phyloP scores from a whole-genome alignment of 2,113 vertebrate species.

The Limnothrissa miodon region DNA sequence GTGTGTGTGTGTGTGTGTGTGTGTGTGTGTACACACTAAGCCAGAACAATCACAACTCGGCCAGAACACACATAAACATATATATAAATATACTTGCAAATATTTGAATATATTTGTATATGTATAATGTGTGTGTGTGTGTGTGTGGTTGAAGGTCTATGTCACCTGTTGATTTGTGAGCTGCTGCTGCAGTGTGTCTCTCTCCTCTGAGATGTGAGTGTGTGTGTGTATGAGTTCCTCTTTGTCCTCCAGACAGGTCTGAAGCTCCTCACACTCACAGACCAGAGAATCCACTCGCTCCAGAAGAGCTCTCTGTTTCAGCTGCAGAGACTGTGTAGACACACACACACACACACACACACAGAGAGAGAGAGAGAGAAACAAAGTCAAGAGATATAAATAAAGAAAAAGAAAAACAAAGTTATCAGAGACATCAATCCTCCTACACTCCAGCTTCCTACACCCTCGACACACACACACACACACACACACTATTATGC shows the following conservation, averaged over 20 bases:
- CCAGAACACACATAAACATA: background rate
- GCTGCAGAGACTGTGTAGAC: constrained; percentile 55
- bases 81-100: background rate
- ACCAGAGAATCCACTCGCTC: constrained; percentile 79
- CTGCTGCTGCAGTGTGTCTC: constrained; percentile 59
- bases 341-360: background rate
- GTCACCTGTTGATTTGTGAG: constrained; percentile 77
- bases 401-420: background rate
- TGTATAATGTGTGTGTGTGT: background rate
- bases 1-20: no score
- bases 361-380: background rate
- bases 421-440: background rate
- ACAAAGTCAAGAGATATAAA: background rate
- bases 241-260: constrained; percentile 63
- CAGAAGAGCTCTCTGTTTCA: constrained; percentile 79
- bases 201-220: constrained; percentile 59
- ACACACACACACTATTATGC: background rate
- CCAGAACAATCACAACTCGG: no score
- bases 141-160: background rate
- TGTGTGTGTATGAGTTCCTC: constrained; percentile 72
- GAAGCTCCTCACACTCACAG: constrained; percentile 79
- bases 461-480: no score
- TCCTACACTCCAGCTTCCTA: background rate
- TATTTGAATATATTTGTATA: background rate
- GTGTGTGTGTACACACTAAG: no score